phyloP scores from a whole-genome alignment of 2,797 vertebrate genomes.

The Gadopsis bispinosus region DNA sequence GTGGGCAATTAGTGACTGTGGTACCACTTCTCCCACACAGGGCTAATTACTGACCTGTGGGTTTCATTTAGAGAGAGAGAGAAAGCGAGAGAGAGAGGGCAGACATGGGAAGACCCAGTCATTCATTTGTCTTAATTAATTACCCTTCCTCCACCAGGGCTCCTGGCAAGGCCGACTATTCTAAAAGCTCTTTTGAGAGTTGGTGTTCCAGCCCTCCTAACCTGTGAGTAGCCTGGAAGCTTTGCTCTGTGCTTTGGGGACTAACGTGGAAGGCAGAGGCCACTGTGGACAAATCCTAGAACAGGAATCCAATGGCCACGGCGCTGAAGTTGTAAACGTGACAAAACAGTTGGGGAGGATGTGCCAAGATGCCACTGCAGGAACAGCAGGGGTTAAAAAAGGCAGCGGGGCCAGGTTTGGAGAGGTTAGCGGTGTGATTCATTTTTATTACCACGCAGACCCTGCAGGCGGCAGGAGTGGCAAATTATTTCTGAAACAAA shows the following conservation, averaged over 20 bases:
- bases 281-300: constrained; percentile 26
- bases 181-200: constrained; percentile 72
- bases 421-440: constrained; percentile 89
- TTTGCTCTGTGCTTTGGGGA: constrained; percentile 35
- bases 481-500: constrained; percentile 93
- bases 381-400: constrained; percentile 75
- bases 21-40: constrained; percentile 74
- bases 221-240: constrained; percentile 65
- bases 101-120: constrained; percentile 67
- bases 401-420: constrained; percentile 73
- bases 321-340: constrained; percentile 1
- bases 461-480: constrained; percentile 86
- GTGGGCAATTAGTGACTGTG: constrained; percentile 75
- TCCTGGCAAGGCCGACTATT: constrained; percentile 76
- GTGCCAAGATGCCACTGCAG: background rate
- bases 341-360: constrained; percentile 27
- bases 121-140: constrained; percentile 86
- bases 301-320: background rate
- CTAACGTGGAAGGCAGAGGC: constrained; percentile 31
- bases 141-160: constrained; percentile 72
- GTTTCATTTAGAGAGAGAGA: constrained; percentile 78
- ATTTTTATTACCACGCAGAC: constrained; percentile 88
- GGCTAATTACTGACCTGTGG: constrained; percentile 85
- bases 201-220: constrained; percentile 55
- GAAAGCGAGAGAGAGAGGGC: constrained; percentile 46